Percentiles rank a stretch among this genome's conserved stretches.
phyloP scores from a whole-genome alignment of 2,797 vertebrate species.

The Cynopterus sphinx region DNA sequence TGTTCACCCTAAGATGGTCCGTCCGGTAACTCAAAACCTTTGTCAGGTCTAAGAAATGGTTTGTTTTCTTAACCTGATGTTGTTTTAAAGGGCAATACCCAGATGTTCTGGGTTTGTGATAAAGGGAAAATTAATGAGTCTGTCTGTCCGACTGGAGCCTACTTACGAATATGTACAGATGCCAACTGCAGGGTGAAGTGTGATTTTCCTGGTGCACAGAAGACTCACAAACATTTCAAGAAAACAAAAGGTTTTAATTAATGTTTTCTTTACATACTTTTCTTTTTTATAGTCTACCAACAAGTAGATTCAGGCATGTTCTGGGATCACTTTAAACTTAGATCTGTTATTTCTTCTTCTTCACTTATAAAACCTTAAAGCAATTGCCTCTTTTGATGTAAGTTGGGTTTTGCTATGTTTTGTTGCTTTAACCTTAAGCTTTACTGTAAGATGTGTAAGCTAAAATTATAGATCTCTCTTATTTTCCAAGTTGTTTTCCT shows the following conservation, averaged over 20 bases:
- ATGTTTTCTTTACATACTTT: constrained; percentile 31
- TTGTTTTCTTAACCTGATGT: constrained; percentile 74
- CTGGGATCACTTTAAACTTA: constrained; percentile 27
- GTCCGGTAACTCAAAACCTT: constrained; percentile 70
- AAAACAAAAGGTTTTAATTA: constrained; percentile 48
- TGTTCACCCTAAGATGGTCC: constrained; percentile 42
- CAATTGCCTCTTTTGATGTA: constrained; percentile 40
- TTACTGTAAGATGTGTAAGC: constrained; percentile 62
- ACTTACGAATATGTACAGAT: background rate
- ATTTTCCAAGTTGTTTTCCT: constrained; percentile 69
- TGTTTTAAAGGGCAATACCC: constrained; percentile 73
- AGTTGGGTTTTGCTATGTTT: constrained; percentile 62
- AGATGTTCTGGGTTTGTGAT: constrained; percentile 68
- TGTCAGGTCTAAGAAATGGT: constrained; percentile 64
- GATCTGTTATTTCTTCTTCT: constrained; percentile 31
- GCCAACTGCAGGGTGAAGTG: background rate
- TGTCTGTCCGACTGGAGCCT: constrained; percentile 37
- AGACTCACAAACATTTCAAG: constrained; percentile 6
- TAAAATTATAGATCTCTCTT: constrained; percentile 71
- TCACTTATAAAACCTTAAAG: constrained; percentile 65
- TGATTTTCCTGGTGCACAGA: background rate
- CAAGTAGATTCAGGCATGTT: constrained; percentile 16
- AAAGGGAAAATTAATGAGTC: constrained; percentile 66
- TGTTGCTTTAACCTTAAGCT: constrained; percentile 76
- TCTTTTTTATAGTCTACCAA: constrained; percentile 21